Evolutionary conservation across 2,888 invertebrate genomes (phyloP).

Genomic region (Euplexia lucipara): DNA sequence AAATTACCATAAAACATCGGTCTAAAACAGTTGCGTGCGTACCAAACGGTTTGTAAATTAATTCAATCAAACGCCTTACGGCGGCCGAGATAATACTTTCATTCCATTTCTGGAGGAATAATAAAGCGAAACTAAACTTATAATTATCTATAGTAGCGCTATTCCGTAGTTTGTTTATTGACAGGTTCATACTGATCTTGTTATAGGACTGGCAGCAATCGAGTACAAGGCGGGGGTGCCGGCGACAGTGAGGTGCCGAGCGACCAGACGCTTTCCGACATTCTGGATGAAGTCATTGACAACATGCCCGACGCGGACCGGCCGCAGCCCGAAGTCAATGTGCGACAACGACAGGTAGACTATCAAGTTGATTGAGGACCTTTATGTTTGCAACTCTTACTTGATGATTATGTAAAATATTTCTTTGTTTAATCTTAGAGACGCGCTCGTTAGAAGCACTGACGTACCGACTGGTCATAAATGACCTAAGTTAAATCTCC

Average conservation of each 20-base stretch:
- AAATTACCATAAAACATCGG: too few relatives aligned
- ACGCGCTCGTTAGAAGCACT: constrained; percentile 9
- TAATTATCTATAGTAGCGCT: background rate
- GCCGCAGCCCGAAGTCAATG: constrained; percentile 75
- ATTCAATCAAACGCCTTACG: too few relatives aligned
- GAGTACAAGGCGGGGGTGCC: constrained; percentile 79
- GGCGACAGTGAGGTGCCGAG: constrained; percentile 84
- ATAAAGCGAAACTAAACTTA: background rate
- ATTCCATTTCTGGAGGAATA: background rate
- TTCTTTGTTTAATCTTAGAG: constrained; percentile 26
- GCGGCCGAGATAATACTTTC: too few relatives aligned
- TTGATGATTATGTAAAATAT: constrained; percentile 14
- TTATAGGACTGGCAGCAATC: constrained; percentile 78
- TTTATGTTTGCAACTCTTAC: background rate
- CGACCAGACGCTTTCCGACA: constrained; percentile 95
- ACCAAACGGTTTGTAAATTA: too few relatives aligned
- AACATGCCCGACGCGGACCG: constrained; percentile 93
- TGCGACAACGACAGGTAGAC: constrained; percentile 68
- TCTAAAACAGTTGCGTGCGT: too few relatives aligned
- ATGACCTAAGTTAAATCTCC: constrained; percentile 9
- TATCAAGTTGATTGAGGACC: background rate
- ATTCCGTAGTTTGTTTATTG: background rate
- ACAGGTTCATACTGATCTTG: background rate
- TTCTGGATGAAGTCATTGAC: constrained; percentile 96
- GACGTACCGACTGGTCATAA: constrained; percentile 6